Conservation (phyloP, 2,888 invertebrate species). For the Cenopis cana region DNA sequence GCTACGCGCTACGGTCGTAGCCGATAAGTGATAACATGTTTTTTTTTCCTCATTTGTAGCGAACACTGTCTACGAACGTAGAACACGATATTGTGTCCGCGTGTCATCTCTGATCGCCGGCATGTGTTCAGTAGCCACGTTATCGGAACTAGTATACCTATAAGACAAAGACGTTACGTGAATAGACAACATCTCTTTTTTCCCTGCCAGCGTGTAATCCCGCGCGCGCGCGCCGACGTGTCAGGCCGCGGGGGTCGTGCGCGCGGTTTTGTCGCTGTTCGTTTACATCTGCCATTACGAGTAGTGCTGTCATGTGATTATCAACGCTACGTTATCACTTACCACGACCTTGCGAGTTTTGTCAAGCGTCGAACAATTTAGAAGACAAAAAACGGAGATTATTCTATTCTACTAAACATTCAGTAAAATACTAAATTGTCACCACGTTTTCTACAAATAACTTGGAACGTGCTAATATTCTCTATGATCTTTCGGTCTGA, state of each 20-base stretch:
- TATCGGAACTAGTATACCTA: no score
- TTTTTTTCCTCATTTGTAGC: no score
- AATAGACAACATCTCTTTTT: neutral
- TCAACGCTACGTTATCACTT: slow-evolving; percentile 31
- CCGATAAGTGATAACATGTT: no score
- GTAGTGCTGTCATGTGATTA: slow-evolving; percentile 38
- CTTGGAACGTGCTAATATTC: neutral
- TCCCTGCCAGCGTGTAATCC: slow-evolving; percentile 46
- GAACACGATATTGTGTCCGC: no score
- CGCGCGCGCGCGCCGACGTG: slow-evolving; percentile 52
- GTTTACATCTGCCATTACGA: slow-evolving; percentile 35
- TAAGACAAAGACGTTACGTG: neutral
- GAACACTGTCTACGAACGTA: no score
- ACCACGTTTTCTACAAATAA: neutral
- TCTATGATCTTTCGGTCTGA: no score
- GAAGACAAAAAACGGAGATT: neutral
- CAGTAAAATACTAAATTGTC: neutral
- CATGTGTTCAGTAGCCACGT: no score
- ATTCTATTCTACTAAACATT: no score
- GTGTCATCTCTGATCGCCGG: no score
- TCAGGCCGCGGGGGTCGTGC: slow-evolving; percentile 58
- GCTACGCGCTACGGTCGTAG: no score
- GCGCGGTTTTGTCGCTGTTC: slow-evolving; percentile 40
- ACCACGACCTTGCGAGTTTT: slow-evolving; percentile 13
- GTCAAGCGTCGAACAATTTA: neutral